A percentile compares a stretch with the other conserved stretches of the same genome.
Conservation (phyloP, 2,113 vertebrate genomes). For the Laticauda laticaudata region DNA sequence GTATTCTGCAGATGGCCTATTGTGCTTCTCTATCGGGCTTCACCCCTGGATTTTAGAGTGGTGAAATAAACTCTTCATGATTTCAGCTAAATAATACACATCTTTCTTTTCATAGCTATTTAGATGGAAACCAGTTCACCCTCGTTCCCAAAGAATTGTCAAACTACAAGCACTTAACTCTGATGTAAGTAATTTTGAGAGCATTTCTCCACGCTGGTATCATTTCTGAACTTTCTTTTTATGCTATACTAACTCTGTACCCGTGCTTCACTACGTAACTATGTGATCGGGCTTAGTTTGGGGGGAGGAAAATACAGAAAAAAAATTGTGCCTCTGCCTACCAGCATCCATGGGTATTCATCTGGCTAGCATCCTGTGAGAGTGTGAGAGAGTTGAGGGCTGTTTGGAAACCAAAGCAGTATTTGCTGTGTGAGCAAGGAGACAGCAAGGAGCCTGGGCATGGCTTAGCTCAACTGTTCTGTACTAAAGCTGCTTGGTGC, state of each 20-base stretch:
- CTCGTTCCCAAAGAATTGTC: slow-evolving; percentile 94
- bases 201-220: neutral
- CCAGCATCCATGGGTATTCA: too few relatives aligned
- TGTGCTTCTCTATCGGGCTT: neutral
- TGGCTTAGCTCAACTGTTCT: too few relatives aligned
- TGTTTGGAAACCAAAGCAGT: too few relatives aligned
- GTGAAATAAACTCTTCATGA: neutral
- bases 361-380: too few relatives aligned
- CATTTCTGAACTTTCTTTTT: slow-evolving; percentile 2
- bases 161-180: slow-evolving; percentile 93
- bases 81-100: slow-evolving; percentile 9
- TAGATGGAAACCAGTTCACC: slow-evolving; percentile 97
- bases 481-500: too few relatives aligned
- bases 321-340: too few relatives aligned
- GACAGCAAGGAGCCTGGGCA: too few relatives aligned
- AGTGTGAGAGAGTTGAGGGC: too few relatives aligned
- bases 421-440: too few relatives aligned
- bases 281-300: too few relatives aligned
- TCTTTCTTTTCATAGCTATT: slow-evolving; percentile 77
- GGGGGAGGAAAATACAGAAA: too few relatives aligned
- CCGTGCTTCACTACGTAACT: too few relatives aligned
- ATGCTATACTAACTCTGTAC: neutral
- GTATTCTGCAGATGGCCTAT: neutral
- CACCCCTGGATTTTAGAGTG: slow-evolving; percentile 1
- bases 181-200: slow-evolving; percentile 87